Percentiles rank a stretch among this genome's conserved stretches.
phyloP scores from a whole-genome alignment of 2,888 invertebrate genomes.

The Drosophila kuntzei region DNA sequence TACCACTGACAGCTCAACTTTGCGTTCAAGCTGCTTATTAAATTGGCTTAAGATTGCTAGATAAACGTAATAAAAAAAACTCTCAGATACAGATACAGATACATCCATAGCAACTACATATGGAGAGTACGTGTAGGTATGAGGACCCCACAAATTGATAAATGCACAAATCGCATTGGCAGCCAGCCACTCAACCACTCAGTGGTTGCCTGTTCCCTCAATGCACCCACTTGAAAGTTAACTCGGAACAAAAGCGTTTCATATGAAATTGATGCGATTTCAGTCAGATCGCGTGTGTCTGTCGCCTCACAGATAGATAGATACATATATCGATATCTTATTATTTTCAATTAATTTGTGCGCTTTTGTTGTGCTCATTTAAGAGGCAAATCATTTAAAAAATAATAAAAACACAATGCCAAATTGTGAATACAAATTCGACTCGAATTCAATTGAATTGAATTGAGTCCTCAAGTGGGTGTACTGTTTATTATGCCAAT shows the following conservation, averaged over 20 bases:
- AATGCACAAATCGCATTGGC: slow-evolving; percentile 62
- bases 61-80: slow-evolving; percentile 64
- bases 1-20: slow-evolving; percentile 80
- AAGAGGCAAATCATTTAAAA: slow-evolving; percentile 30
- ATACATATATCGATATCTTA: slow-evolving; percentile 40
- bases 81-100: slow-evolving; percentile 22
- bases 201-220: slow-evolving; percentile 33
- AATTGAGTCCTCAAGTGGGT: slow-evolving; percentile 41
- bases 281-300: slow-evolving; percentile 71
- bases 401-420: slow-evolving; percentile 38
- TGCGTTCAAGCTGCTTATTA: slow-evolving; percentile 76
- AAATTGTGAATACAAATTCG: slow-evolving; percentile 61
- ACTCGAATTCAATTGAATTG: slow-evolving; percentile 35
- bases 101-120: slow-evolving; percentile 14
- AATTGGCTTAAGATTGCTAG: slow-evolving; percentile 79
- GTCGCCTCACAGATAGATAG: slow-evolving; percentile 9
- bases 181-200: slow-evolving; percentile 28
- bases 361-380: slow-evolving; percentile 57
- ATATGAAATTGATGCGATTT: slow-evolving; percentile 66
- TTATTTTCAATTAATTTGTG: slow-evolving; percentile 79
- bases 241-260: slow-evolving; percentile 44
- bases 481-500: slow-evolving; percentile 51
- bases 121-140: slow-evolving; percentile 71
- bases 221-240: slow-evolving; percentile 66
- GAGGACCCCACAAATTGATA: slow-evolving; percentile 78